These are phyloP conservation scores for Odontocerum albicorne DNA, from an alignment of 2,888 invertebrate species.

Conservation along the genomic window DNA sequence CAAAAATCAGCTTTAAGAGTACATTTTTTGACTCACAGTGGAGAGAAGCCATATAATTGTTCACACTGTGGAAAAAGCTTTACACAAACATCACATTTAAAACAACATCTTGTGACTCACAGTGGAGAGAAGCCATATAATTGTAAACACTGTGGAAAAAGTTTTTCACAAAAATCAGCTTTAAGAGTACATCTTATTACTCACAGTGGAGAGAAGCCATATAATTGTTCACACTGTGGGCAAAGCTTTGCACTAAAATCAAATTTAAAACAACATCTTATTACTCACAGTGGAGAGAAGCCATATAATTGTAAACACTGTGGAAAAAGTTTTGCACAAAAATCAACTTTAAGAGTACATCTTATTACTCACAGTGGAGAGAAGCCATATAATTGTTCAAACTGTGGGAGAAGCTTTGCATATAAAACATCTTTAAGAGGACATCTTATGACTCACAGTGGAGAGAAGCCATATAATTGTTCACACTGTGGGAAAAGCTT, in stretches of 20 bases:
- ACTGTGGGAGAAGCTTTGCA: background rate
- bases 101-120: background rate
- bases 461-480: background rate
- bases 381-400: background rate
- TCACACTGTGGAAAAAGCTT: background rate
- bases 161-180: background rate
- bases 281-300: background rate
- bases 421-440: background rate
- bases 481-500: background rate
- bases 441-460: background rate
- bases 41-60: constrained; percentile 5
- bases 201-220: constrained; percentile 5
- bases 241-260: background rate
- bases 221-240: background rate
- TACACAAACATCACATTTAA: background rate
- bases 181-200: constrained; percentile 1
- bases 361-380: background rate
- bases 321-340: background rate
- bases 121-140: constrained; percentile 1
- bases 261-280: background rate
- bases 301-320: background rate
- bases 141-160: background rate
- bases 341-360: background rate
- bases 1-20: background rate
- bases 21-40: constrained; percentile 4